Evolutionary conservation across 2,888 invertebrate species (phyloP).

Genomic region (Drosophila ustulata): DNA sequence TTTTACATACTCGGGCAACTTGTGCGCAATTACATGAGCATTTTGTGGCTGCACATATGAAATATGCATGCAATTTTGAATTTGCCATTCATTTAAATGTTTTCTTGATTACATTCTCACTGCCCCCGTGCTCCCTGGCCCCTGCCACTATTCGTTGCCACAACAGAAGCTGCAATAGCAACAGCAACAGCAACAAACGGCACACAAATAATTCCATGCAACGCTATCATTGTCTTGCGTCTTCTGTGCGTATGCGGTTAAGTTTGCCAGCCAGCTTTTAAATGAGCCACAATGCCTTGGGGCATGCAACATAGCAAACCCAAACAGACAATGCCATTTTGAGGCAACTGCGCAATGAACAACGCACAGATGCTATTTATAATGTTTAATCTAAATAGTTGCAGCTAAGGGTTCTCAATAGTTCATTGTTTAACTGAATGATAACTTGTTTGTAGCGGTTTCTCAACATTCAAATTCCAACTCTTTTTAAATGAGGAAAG

Average conservation of each 20-base stretch:
- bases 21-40: constrained; percentile 72
- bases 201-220: constrained; percentile 62
- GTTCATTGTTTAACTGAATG: too few relatives aligned
- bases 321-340: constrained; percentile 28
- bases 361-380: constrained; percentile 8
- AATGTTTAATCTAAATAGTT: too few relatives aligned
- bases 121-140: constrained; percentile 1
- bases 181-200: constrained; percentile 43
- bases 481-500: too few relatives aligned
- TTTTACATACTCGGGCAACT: constrained; percentile 34
- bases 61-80: constrained; percentile 79
- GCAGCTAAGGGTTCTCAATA: too few relatives aligned
- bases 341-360: neutral
- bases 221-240: constrained; percentile 65
- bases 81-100: constrained; percentile 78
- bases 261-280: constrained; percentile 60
- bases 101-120: constrained; percentile 75
- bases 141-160: constrained; percentile 17
- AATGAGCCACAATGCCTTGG: constrained; percentile 68
- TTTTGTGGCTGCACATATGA: constrained; percentile 78
- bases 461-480: too few relatives aligned
- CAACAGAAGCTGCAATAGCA: constrained; percentile 27
- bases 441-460: too few relatives aligned
- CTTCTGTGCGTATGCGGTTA: constrained; percentile 54
- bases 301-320: constrained; percentile 40